phyloP scores from a whole-genome alignment of 2,888 invertebrate genomes.

The Stenchaetothrips biformis region DNA sequence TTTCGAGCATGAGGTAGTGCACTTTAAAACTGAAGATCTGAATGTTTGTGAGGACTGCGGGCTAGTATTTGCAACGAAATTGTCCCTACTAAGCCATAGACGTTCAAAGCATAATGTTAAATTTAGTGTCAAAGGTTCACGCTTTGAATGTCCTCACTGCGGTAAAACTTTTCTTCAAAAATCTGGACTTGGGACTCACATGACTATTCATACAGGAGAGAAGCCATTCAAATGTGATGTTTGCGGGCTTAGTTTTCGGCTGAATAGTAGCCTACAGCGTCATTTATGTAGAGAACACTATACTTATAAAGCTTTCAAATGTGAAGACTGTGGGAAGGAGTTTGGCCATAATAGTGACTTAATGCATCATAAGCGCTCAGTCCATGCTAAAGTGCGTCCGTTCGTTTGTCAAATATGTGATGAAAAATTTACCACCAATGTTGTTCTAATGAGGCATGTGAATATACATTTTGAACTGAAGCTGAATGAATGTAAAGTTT shows the following conservation, averaged over 20 bases:
- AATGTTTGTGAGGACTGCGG: constrained; percentile 1
- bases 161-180: background rate
- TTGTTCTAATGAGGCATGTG: background rate
- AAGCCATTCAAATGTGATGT: constrained; percentile 3
- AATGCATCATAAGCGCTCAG: background rate
- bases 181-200: background rate
- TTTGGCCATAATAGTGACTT: constrained; percentile 15
- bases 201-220: constrained; percentile 6
- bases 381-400: background rate
- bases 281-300: background rate
- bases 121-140: background rate
- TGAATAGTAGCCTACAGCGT: constrained; percentile 7
- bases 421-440: constrained; percentile 9
- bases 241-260: background rate
- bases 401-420: background rate
- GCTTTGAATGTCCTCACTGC: background rate
- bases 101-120: background rate
- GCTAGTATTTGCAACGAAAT: background rate
- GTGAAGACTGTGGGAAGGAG: background rate
- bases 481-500: constrained; percentile 1
- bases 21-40: background rate
- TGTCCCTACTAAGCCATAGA: background rate
- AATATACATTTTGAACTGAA: constrained; percentile 7
- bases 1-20: background rate
- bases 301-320: background rate